Percentiles rank a stretch among this genome's conserved stretches.
phyloP scores from a whole-genome alignment of 2,113 vertebrate genomes.

The Sturnus vulgaris region DNA sequence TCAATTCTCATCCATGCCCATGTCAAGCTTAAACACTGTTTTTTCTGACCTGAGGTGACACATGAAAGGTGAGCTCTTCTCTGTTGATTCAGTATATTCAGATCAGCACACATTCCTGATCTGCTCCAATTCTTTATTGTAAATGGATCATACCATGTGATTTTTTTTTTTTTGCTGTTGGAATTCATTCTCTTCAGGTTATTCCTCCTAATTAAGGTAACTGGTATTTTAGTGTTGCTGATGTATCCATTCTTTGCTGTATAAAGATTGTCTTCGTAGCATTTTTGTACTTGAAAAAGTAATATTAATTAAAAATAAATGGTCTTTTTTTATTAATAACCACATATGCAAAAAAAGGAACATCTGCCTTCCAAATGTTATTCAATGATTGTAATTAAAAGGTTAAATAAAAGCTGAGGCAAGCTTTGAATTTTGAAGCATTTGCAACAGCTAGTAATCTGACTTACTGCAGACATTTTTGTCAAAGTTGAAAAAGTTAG shows the following conservation, averaged over 20 bases:
- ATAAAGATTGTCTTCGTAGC: neutral
- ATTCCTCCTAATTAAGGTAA: neutral
- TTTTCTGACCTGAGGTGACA: neutral
- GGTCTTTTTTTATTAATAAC: constrained; percentile 32
- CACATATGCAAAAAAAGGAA: constrained; percentile 64
- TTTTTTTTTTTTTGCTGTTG: neutral
- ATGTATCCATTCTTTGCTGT: neutral
- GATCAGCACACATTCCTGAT: neutral
- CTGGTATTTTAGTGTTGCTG: neutral
- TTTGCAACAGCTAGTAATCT: constrained; percentile 76
- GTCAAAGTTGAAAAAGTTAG: constrained; percentile 84
- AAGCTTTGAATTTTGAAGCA: constrained; percentile 77
- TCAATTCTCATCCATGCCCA: neutral
- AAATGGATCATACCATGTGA: neutral
- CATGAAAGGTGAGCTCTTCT: neutral
- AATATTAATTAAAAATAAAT: constrained; percentile 47
- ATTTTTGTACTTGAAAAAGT: constrained; percentile 19
- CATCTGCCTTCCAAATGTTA: constrained; percentile 77
- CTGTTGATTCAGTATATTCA: neutral
- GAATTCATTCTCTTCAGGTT: neutral
- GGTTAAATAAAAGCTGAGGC: constrained; percentile 80
- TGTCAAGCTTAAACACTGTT: neutral
- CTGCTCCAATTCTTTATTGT: neutral
- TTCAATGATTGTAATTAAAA: constrained; percentile 79
- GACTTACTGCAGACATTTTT: constrained; percentile 80